Evolutionary conservation across 2,113 vertebrate genomes (phyloP).

Genomic region (Mus pahari): DNA sequence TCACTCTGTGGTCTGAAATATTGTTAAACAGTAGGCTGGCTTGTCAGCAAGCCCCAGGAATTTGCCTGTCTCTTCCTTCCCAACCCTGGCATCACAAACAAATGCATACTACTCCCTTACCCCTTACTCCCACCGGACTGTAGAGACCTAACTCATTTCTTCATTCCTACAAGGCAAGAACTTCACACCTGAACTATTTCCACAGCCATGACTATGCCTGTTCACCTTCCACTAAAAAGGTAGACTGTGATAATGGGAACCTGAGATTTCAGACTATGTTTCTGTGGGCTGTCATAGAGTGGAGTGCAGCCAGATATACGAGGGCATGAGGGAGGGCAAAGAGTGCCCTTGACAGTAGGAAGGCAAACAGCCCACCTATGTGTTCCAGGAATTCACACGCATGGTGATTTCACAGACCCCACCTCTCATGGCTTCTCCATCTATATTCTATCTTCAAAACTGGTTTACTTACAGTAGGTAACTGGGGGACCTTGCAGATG

Average conservation of each 20-base stretch:
- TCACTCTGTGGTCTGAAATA: not conserved
- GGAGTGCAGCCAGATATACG: not conserved
- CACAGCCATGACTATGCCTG: not conserved
- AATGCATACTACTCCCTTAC: not conserved
- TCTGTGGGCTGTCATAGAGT: not conserved
- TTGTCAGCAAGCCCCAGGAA: not conserved
- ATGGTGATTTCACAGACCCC: not conserved
- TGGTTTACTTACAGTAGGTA: not conserved
- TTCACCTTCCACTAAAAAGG: not conserved
- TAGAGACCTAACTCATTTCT: not conserved
- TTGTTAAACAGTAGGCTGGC: not conserved
- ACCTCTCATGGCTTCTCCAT: not conserved
- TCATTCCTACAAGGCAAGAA: not conserved
- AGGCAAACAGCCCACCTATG: not conserved
- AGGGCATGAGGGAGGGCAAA: not conserved
- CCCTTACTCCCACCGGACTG: not conserved
- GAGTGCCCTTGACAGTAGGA: not conserved
- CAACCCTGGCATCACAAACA: not conserved
- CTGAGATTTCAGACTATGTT: not conserved
- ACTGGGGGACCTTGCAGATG: not conserved
- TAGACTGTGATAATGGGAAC: not conserved
- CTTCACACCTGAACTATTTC: not conserved
- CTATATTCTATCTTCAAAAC: not conserved
- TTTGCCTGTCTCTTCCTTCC: not conserved
- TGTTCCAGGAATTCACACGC: not conserved